Evolutionary conservation across 2,888 invertebrate genomes (phyloP).

Genomic region (Crematogaster levior): DNA sequence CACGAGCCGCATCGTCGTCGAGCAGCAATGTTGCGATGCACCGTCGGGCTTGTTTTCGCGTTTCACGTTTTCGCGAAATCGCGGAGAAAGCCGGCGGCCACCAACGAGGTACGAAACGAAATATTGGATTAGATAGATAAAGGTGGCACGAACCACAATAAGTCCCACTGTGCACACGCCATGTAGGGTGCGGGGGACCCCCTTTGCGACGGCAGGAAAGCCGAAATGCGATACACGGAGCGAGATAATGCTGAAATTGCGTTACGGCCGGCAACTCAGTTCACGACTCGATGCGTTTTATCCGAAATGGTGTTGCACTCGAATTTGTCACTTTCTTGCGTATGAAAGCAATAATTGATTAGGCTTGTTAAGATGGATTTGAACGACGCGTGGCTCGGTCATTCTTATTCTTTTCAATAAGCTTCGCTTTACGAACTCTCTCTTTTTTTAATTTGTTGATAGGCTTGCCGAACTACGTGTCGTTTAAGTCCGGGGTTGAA

Average conservation of each 20-base stretch:
- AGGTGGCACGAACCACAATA: conserved; percentile 73
- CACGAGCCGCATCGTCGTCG: conserved; percentile 6
- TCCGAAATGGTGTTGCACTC: conserved; percentile 54
- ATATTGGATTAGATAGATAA: conserved; percentile 75
- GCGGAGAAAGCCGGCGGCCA: conserved; percentile 54
- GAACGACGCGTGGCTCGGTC: too few species aligned
- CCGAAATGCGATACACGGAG: conserved; percentile 66
- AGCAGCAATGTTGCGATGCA: conserved; percentile 36
- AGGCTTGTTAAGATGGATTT: background rate
- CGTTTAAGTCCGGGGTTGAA: too few species aligned
- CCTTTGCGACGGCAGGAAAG: conserved; percentile 17
- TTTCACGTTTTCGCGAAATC: conserved; percentile 66
- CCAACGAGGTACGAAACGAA: conserved; percentile 60
- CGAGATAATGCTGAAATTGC: conserved; percentile 71
- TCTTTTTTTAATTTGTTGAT: too few species aligned
- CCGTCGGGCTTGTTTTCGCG: conserved; percentile 51
- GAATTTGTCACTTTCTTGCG: conserved; percentile 62
- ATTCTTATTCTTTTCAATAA: too few species aligned
- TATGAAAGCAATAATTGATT: conserved; percentile 33
- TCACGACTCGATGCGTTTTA: conserved; percentile 72
- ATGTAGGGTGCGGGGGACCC: conserved; percentile 6
- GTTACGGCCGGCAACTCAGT: conserved; percentile 63
- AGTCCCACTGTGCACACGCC: conserved; percentile 66
- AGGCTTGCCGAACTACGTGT: too few species aligned
- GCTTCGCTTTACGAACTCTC: too few species aligned